Evolutionary conservation across 2,797 vertebrate species (phyloP), one percentile per base, ranked within the genome.

Genomic region (Hoplostethus mediterraneus): DNA sequence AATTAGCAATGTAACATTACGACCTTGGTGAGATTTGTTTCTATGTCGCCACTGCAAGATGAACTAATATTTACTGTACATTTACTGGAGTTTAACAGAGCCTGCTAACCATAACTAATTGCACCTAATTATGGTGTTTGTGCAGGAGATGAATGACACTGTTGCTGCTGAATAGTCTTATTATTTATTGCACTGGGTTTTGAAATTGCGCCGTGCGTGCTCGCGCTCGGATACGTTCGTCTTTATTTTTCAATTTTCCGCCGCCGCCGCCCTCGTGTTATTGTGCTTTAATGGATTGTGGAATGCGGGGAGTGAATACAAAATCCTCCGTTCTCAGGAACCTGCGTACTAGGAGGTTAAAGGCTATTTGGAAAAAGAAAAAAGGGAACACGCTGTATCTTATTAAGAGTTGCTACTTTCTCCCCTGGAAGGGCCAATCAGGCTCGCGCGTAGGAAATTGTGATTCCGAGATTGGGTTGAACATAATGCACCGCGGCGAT

Each of bases 1-100:
- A 87, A 92, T 92, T 89, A 90, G 81, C 49, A 36, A 79, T 63
- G 80, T 67, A 77, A 67, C 72, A 66, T 53, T 59, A 51, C 64
- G 74, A 85, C 72, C 62, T 80, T 60, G 52, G 68, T 31, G 68
- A 67, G 69, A 67, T 70, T 70, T 79, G 61, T 71, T 81, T 80
- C 57, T n/a, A 28, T 56, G 73, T 66, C 59, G 80, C 56, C 54
- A 33, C 57, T 68, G 6, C 5, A 2, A 57, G 76, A 72, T 58
- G 12, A 65, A 72, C 56, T 64, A 25, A 74, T 83, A 77, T 82
- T 87, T 81, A 75, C 65, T 76, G 71, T 81, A 75, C 63, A 59
- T 63, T 67, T 54, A 40, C 21, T 21, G 44, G 21, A 58, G 67
- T 44, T 77, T 57, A 30, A 52, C 52, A 28, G 36, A n/a, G 36